Evolutionary conservation across 2,113 vertebrate genomes (phyloP).

Genomic region (Oceanites oceanicus): DNA sequence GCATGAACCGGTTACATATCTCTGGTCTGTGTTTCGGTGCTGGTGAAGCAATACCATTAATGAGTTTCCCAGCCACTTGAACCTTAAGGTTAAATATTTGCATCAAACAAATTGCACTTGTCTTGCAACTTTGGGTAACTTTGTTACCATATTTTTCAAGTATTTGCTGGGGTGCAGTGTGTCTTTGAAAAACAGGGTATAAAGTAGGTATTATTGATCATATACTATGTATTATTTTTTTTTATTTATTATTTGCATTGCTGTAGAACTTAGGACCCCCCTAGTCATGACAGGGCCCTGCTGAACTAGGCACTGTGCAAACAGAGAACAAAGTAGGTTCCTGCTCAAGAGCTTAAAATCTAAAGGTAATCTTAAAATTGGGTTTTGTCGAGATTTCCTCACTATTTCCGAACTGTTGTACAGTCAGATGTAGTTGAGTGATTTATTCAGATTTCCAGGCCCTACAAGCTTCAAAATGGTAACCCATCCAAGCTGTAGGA

Average conservation of each 20-base stretch:
- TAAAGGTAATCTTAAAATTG: background rate
- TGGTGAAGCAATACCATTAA: background rate
- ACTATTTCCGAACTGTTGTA: background rate
- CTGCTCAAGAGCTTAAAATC: background rate
- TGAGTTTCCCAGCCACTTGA: background rate
- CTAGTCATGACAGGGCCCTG: background rate
- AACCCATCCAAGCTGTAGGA: background rate
- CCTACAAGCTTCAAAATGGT: background rate
- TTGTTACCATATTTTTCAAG: background rate
- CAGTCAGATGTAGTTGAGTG: background rate
- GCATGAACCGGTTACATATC: constrained; percentile 15
- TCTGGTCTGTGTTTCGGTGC: background rate
- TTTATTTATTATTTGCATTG: constrained; percentile 53
- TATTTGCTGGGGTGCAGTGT: constrained; percentile 24
- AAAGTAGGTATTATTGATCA: background rate
- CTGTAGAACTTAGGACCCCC: constrained; percentile 50
- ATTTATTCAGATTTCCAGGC: background rate
- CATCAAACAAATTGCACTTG: constrained; percentile 29
- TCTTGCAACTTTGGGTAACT: background rate
- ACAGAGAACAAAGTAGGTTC: background rate
- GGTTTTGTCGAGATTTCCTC: background rate
- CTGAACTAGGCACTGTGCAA: constrained; percentile 56
- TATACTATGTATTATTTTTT: background rate
- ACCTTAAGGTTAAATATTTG: background rate
- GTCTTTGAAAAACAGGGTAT: constrained; percentile 36